phyloP scores from a whole-genome alignment of 2,888 invertebrate genomes.

The Autographa pulchrina region DNA sequence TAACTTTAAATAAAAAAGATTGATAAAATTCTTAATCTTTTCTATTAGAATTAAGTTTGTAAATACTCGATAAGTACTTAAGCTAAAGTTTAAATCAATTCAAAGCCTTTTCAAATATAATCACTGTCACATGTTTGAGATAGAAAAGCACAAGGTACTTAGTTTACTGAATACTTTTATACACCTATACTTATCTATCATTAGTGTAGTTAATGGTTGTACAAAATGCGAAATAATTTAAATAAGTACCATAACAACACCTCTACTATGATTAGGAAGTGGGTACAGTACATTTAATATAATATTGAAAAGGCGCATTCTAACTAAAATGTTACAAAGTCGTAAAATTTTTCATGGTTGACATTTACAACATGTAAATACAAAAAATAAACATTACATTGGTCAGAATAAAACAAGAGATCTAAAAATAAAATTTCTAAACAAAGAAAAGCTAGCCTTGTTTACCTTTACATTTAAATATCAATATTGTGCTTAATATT shows the following conservation, averaged over 20 bases:
- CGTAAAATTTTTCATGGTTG: conserved; percentile 20
- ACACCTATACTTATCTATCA: conserved; percentile 15
- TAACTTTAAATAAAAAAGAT: neutral
- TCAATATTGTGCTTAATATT: conserved; percentile 45
- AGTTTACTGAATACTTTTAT: conserved; percentile 28
- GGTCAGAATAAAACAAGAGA: conserved; percentile 43
- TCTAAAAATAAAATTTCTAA: conserved; percentile 54
- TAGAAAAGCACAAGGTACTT: conserved; percentile 19
- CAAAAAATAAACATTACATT: conserved; percentile 30
- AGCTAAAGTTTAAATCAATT: conserved; percentile 21
- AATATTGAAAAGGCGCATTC: conserved; percentile 3
- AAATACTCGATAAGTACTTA: conserved; percentile 21
- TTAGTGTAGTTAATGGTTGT: conserved; percentile 13
- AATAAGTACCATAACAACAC: conserved; percentile 21
- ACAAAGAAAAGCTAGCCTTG: conserved; percentile 37
- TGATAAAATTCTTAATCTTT: neutral
- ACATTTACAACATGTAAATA: conserved; percentile 37
- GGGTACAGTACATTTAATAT: conserved; percentile 5
- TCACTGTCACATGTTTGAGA: conserved; percentile 21
- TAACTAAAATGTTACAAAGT: conserved; percentile 16
- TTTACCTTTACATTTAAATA: conserved; percentile 40
- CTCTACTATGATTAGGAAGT: conserved; percentile 14
- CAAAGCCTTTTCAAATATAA: conserved; percentile 14
- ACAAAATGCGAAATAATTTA: conserved; percentile 23
- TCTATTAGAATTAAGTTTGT: conserved; percentile 16